phyloP scores from a whole-genome alignment of 1,140 invertebrate genomes.

The Idris sp. region DNA sequence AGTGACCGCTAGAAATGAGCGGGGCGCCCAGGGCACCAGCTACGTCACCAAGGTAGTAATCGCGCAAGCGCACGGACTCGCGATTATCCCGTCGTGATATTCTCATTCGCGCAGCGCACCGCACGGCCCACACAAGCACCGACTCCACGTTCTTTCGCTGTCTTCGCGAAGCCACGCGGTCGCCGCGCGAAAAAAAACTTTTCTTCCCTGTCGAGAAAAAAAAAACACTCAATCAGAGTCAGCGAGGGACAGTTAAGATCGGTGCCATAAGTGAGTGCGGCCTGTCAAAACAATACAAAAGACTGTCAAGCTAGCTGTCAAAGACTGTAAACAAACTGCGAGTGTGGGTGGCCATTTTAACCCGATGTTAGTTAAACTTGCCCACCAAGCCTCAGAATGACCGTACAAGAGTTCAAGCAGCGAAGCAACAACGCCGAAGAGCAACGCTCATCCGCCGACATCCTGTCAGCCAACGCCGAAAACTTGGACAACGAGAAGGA shows the following conservation, averaged over 20 bases:
- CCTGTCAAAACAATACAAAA: no score
- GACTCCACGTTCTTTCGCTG: slow-evolving; percentile 65
- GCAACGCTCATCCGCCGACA: slow-evolving; percentile 67
- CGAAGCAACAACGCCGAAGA: slow-evolving; percentile 70
- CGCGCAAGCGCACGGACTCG: slow-evolving; percentile 75
- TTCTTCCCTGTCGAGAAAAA: no score
- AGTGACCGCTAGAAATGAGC: slow-evolving; percentile 59
- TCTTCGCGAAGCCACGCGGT: slow-evolving; percentile 73
- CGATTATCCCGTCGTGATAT: slow-evolving; percentile 74
- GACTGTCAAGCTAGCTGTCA: no score
- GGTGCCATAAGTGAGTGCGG: no score
- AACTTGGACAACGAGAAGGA: slow-evolving; percentile 71
- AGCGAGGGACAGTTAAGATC: no score
- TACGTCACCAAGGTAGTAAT: slow-evolving; percentile 58
- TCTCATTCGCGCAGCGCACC: slow-evolving; percentile 78
- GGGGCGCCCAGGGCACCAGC: slow-evolving; percentile 59
- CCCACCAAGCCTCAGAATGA: no score
- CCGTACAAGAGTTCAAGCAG: slow-evolving; percentile 76
- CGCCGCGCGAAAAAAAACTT: slow-evolving; percentile 48
- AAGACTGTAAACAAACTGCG: no score
- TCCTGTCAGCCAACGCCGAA: slow-evolving; percentile 69
- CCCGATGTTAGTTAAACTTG: no score
- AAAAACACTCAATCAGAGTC: no score
- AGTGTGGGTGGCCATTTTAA: no score
- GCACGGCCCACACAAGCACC: slow-evolving; percentile 76